These are phyloP conservation scores for Dissostichus mawsoni DNA, from an alignment of 2,113 vertebrate genomes.

Conservation along the genomic window DNA sequence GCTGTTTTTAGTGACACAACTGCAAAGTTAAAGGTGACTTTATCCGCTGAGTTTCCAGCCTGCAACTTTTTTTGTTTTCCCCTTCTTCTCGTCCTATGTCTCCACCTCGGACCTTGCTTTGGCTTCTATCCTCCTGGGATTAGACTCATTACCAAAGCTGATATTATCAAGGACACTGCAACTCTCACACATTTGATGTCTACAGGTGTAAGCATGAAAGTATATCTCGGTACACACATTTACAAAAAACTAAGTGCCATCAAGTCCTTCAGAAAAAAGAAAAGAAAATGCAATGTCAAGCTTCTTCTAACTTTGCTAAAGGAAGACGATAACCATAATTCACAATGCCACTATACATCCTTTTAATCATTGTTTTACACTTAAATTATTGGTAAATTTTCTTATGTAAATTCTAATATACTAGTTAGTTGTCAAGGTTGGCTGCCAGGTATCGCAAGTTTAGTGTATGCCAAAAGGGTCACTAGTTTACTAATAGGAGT, in stretches of 20 bases:
- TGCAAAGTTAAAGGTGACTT: slow-evolving; percentile 52
- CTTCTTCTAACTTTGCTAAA: neutral
- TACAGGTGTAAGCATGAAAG: slow-evolving; percentile 15
- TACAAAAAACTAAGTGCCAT: neutral
- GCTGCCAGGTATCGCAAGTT: neutral
- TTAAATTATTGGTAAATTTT: neutral
- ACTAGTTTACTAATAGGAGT: too few relatives aligned
- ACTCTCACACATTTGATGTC: slow-evolving; percentile 10
- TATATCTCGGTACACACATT: neutral
- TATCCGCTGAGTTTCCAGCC: slow-evolving; percentile 35
- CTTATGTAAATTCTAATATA: neutral
- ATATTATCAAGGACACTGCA: slow-evolving; percentile 54
- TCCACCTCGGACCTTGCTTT: slow-evolving; percentile 17
- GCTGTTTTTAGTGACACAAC: neutral
- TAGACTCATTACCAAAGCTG: slow-evolving; percentile 51
- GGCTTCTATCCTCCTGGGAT: slow-evolving; percentile 41
- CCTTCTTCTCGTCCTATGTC: slow-evolving; percentile 4
- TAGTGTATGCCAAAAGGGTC: too few relatives aligned
- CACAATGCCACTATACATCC: neutral
- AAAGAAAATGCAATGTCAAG: neutral
- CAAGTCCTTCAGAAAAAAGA: neutral
- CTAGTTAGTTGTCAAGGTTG: neutral
- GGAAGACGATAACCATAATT: neutral
- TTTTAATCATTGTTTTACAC: too few relatives aligned
- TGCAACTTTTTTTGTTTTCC: neutral